Base-by-base conservation (phyloP, 2,888 invertebrate species). In the Mythimna pallens region DNA sequence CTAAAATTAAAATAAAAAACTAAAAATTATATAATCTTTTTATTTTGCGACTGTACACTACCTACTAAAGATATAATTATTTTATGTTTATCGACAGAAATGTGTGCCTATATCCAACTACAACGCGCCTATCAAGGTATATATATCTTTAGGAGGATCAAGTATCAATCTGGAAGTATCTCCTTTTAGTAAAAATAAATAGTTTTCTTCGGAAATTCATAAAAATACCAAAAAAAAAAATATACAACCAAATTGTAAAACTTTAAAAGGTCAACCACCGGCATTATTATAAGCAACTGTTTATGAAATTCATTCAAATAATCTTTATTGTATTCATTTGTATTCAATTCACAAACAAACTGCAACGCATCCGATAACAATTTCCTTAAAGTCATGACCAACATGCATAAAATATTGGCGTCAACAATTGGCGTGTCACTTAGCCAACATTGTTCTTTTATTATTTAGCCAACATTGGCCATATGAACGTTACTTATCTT, bases 401-500 rank as follows among this genome's bases (percentile, higher is more conserved):
- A 75, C 43, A 54, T 36, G 25, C 25, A 30, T 59, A n/a, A 76
- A 66, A 59, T 10, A 47, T 66, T 34, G 34, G 43, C 17, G 34
- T 12, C 25, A 61, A 66, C 30, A 43, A 3, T 66, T 75, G 36
- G 34, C 12, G 8, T 6, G 12, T 57, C 12, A 52, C 30, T 55
- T 50, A 14, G 30, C 22, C 40, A 43, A 22, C 50, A 25, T n/a
- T 34, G 20, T 10, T 22, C 3, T 14, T 0, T 0, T 9, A 14
- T 25, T 22, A 36, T 7, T 47, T 22, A 6, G 10, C 67, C 30
- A 68, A 73, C 12, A 52, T 72, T 72, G 54, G 65, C 12, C 30
- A 22, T 10, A 50, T 10, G 54, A 17, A 34, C 30, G 43, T 70
- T 50, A 58, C 20, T 6, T 52, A 70, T 36, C 30, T 43, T 17